Conservation (phyloP, 2,113 vertebrate genomes). For the Callipepla squamata region DNA sequence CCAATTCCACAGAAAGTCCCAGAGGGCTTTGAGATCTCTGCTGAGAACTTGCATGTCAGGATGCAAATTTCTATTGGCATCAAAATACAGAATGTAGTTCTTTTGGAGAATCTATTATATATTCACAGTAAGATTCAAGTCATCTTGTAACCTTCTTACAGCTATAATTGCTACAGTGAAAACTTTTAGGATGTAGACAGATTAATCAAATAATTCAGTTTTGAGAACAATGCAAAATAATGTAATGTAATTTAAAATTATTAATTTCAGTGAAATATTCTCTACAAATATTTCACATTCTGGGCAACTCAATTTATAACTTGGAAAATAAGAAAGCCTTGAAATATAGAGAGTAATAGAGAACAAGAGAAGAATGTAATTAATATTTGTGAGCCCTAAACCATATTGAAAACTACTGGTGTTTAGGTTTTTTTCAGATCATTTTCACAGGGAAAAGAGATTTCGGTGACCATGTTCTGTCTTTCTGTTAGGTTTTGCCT, state of each 20-base stretch:
- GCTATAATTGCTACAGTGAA: background rate
- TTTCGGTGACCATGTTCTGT: background rate
- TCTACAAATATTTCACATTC: background rate
- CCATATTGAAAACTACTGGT: background rate
- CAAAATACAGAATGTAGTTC: background rate
- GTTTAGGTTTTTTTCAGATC: background rate
- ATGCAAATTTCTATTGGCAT: background rate
- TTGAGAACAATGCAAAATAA: background rate
- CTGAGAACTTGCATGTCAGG: background rate
- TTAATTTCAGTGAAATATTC: background rate
- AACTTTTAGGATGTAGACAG: background rate
- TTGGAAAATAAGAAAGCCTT: rapidly evolving
- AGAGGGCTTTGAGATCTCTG: background rate
- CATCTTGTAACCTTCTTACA: background rate
- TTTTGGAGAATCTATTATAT: background rate
- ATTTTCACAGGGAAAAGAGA: background rate
- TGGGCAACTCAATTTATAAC: background rate
- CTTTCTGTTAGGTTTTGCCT: background rate
- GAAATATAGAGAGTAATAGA: background rate
- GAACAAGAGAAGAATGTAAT: background rate
- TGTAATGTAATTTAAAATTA: background rate
- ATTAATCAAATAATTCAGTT: background rate
- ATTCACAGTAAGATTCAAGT: background rate
- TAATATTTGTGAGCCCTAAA: background rate
- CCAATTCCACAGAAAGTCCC: background rate